phyloP scores from a whole-genome alignment of 2,113 vertebrate species.

The Hyperopisus bebe region DNA sequence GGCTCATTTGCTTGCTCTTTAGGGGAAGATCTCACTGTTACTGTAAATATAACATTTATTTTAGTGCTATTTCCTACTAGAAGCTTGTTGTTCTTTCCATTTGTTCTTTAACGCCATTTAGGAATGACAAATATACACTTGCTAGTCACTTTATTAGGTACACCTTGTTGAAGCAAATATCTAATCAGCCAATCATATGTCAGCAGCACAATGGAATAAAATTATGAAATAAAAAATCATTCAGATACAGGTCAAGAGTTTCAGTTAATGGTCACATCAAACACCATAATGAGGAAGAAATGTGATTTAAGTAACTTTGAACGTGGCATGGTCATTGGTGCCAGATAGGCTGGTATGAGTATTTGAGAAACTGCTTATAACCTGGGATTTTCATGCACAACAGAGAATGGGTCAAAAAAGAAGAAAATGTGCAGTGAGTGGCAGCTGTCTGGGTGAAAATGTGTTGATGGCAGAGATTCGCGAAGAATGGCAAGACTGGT shows the following conservation, averaged over 20 bases:
- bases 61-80: background rate
- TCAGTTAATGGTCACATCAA: background rate
- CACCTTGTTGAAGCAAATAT: background rate
- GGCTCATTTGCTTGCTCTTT: background rate
- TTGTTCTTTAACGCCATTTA: background rate
- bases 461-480: background rate
- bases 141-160: background rate
- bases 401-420: background rate
- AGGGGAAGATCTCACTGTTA: background rate
- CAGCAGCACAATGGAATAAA: background rate
- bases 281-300: background rate
- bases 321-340: background rate
- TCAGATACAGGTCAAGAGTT: background rate
- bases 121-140: background rate
- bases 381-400: background rate
- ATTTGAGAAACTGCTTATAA: background rate
- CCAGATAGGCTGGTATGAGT: background rate
- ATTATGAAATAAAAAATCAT: background rate
- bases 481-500: background rate
- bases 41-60: background rate
- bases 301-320: background rate
- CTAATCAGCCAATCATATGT: background rate
- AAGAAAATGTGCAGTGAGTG: background rate
- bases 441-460: background rate
- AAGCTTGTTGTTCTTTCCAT: background rate